Evolutionary conservation across 2,113 vertebrate genomes (phyloP).

Genomic region (Xyrauchen texanus): DNA sequence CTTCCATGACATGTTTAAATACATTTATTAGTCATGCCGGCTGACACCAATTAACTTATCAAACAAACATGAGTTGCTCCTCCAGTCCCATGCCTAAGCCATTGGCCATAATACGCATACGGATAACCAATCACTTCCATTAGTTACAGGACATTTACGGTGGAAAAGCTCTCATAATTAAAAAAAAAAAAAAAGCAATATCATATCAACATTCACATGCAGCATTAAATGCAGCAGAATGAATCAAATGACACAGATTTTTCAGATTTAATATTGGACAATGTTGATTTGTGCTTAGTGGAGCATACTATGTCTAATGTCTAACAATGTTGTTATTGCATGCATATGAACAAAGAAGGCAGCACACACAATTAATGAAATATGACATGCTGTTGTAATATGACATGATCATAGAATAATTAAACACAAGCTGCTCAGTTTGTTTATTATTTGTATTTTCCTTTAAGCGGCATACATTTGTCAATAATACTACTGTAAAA

Average conservation of each 20-base stretch:
- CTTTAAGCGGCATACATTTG: too few species aligned
- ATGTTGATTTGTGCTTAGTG: slow-evolving; percentile 1
- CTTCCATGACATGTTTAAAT: slow-evolving; percentile 45
- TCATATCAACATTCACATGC: slow-evolving; percentile 9
- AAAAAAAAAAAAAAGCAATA: not conserved
- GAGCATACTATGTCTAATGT: not conserved
- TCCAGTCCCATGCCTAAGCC: not conserved
- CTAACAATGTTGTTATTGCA: not conserved
- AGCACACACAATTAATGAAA: not conserved
- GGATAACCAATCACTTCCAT: not conserved
- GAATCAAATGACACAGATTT: slow-evolving; percentile 20
- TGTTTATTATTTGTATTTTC: not conserved
- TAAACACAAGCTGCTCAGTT: not conserved
- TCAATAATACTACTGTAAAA: slow-evolving; percentile 13
- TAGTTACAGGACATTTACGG: slow-evolving; percentile 24
- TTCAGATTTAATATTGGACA: slow-evolving; percentile 12
- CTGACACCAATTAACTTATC: slow-evolving; percentile 49
- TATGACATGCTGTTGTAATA: slow-evolving; percentile 3
- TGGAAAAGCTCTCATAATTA: slow-evolving; percentile 20
- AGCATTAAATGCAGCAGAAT: slow-evolving; percentile 9
- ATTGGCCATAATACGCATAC: slow-evolving; percentile 30
- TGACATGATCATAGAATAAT: not conserved
- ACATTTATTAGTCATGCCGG: slow-evolving; percentile 59
- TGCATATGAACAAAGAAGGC: not conserved
- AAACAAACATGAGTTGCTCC: slow-evolving; percentile 31